A percentile compares a stretch with the other conserved stretches of the same genome.
phyloP scores from a whole-genome alignment of 2,113 vertebrate genomes.

The Lathamus discolor region DNA sequence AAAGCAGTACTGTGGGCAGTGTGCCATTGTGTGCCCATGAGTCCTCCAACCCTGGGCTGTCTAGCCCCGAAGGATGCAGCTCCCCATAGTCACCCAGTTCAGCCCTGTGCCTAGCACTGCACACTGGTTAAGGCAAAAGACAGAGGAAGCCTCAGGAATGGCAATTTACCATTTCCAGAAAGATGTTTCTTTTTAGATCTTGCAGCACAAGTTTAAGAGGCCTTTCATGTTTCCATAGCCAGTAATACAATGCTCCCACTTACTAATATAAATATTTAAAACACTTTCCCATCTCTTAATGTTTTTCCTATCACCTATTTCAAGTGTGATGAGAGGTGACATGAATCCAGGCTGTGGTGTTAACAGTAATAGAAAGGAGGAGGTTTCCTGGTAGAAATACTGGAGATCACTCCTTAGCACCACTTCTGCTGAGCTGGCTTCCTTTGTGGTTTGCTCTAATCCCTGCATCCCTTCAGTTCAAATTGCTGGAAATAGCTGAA shows the following conservation, averaged over 20 bases:
- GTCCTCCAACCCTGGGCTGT: background rate
- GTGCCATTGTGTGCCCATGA: background rate
- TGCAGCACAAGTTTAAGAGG: background rate
- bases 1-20: background rate
- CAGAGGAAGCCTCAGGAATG: background rate
- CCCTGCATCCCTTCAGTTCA: background rate
- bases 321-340: background rate
- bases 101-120: background rate
- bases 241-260: background rate
- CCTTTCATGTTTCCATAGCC: background rate
- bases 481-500: background rate
- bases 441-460: background rate
- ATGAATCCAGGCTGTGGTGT: background rate
- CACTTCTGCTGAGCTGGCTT: background rate
- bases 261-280: background rate
- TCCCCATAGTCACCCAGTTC: background rate
- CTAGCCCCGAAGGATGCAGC: background rate
- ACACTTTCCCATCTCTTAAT: background rate
- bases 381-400: background rate
- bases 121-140: background rate
- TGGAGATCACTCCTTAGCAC: background rate
- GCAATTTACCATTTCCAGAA: background rate
- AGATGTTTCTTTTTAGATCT: background rate
- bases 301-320: background rate
- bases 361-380: background rate